Base-by-base conservation (phyloP, 2,113 vertebrate genomes). In the Chitala chitala region DNA sequence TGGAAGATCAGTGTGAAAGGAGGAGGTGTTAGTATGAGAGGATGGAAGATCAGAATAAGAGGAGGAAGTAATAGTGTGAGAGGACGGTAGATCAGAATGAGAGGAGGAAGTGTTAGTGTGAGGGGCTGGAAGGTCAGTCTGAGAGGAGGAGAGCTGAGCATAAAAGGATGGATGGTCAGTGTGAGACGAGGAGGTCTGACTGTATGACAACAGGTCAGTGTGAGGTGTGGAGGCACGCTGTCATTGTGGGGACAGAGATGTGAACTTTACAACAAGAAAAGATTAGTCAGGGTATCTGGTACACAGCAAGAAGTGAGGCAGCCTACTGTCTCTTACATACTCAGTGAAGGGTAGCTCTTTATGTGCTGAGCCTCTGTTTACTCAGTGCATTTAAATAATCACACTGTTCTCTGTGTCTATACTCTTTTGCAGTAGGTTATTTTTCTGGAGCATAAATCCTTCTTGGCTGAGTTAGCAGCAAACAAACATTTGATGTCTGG, bases 401-500 rank as follows among this genome's bases (percentile, higher is more conserved):
- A 66, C 12, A 31, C 10, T 44, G n/a, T 29, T 42, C 1, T 40
- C 8, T 66, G 72, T 58, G 53, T 69, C 44, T 58, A 59, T 53
- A 58, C n/a, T 75, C 58, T 42, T 42, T 8, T 40, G 24, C 65
- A 58, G 31, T 58, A n/a, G 15, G 68, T 42, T 29, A 4, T 61
- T 70, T 76, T 76, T 76, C 26, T 46, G 44, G 26, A n/a, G 54
- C 5, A 76, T 54, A 59, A 29, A 71, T 70, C 64, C 44, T 76
- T 76, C 55, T 61, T 22, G 54, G 75, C 24, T 53, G 31, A 76
- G 44, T 56, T 53, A 42, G 40, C 51, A 69, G 44, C 53, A 68
- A 58, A 75, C 50, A 75, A 55, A 56, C 65, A 75, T 70, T 56
- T 44, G 38, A 24, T 48, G 65, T 69, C 69, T 6, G 46, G 40